These are phyloP conservation scores for Hepsetus odoe DNA, from an alignment of 2,113 vertebrate genomes.

Conservation along the genomic window DNA sequence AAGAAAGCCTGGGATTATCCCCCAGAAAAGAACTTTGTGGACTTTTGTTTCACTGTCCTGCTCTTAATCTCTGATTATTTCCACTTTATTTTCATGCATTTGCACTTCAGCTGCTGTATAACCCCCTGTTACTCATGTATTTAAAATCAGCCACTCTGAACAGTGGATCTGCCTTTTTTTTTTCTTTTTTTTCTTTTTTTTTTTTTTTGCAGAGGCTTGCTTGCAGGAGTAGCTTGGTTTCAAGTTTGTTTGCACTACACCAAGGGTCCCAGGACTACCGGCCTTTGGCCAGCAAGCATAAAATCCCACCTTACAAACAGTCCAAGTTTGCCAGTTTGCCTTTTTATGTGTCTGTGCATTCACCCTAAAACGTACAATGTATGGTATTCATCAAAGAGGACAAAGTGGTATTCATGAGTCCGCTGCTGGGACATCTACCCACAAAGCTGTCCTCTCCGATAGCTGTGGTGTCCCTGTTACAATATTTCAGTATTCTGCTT, in stretches of 20 bases:
- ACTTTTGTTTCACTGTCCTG: too few species aligned
- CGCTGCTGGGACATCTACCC: neutral
- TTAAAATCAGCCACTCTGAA: too few species aligned
- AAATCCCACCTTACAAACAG: neutral
- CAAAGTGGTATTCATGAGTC: slow-evolving; percentile 25
- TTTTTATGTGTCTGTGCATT: slow-evolving; percentile 22
- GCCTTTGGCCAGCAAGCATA: neutral
- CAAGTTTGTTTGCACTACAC: neutral
- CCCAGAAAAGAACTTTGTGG: too few species aligned
- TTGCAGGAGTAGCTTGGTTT: neutral
- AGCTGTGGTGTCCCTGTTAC: neutral
- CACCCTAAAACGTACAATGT: slow-evolving; percentile 42
- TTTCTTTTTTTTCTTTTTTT: too few species aligned
- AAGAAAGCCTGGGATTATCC: too few species aligned
- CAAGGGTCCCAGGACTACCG: neutral
- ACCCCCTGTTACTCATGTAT: too few species aligned
- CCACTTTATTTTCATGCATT: too few species aligned
- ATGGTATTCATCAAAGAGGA: slow-evolving; percentile 32
- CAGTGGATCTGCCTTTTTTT: neutral
- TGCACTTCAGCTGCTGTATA: too few species aligned
- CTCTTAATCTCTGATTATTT: too few species aligned
- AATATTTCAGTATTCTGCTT: neutral
- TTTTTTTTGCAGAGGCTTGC: too few species aligned
- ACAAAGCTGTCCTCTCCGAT: slow-evolving; percentile 12
- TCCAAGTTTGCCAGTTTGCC: neutral